Evolutionary conservation across 2,797 vertebrate species (phyloP), one percentile per base, ranked within the genome.

Genomic region (Sparus aurata): DNA sequence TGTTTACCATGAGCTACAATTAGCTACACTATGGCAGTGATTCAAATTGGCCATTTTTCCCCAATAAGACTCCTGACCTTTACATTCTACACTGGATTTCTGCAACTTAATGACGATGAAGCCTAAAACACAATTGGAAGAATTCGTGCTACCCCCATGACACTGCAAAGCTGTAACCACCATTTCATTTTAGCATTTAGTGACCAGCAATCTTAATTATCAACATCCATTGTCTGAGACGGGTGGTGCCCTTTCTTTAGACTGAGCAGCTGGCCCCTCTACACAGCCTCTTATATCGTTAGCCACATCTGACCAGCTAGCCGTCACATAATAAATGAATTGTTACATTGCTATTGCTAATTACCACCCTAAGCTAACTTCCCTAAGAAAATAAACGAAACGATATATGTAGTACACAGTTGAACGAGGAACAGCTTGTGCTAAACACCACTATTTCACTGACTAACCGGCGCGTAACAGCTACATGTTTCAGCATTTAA

Each of bases 261-360:
- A 41, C 57, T 15, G 43, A 83, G 76, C 64, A 77, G 75, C 60
- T 86, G 73, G 25, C 58, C 68, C 74, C 65, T 75, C 54, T 30
- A 84, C 55, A 75, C 0, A 70, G 20, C 45, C 55, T 46, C 22
- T 65, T 55, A 53, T 25, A 57, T 57, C 38, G 45, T 68, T 61
- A 74, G 87, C 85, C 69, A 60, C 47, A 71, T 83, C 75, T 45
- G 66, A 76, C 72, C 69, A 85, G 67, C 82, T 88, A 83, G 82
- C 86, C 23, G 34, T 59, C 55, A 71, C 46, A 79, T 69, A 65
- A 62, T 58, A 73, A 54, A 83, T 73, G 9, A 69, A 82, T 69
- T 76, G 66, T 12, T 52, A 18, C 12, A 30, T 22, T 79, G 82
- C 84, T 89, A 85, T 85, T 47, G 79, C 76, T 79, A 79, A 77